These are phyloP conservation scores for Stenoptilia bipunctidactyla DNA, from an alignment of 2,888 invertebrate genomes.

Conservation along the genomic window DNA sequence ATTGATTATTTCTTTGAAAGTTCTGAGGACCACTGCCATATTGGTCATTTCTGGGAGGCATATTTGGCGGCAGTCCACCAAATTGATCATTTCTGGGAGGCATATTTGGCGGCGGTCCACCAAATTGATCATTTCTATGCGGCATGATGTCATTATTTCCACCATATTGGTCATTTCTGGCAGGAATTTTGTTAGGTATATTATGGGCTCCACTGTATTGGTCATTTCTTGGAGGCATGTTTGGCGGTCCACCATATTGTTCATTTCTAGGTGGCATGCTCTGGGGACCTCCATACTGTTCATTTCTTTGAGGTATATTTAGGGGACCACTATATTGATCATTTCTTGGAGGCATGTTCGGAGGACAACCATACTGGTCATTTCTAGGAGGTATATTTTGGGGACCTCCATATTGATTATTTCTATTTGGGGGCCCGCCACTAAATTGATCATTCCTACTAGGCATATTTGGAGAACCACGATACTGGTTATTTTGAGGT, in stretches of 20 bases:
- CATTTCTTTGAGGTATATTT: slow-evolving; percentile 18
- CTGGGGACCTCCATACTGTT: slow-evolving; percentile 22
- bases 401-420: slow-evolving; percentile 29
- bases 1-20: slow-evolving; percentile 2
- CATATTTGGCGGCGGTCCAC: slow-evolving; percentile 14
- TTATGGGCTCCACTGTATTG: not conserved
- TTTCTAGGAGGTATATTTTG: slow-evolving; percentile 16
- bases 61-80: not conserved
- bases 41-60: slow-evolving; percentile 8
- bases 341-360: slow-evolving; percentile 14
- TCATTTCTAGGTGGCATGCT: slow-evolving; percentile 26
- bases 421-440: slow-evolving; percentile 28
- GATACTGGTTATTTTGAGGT: slow-evolving; percentile 18
- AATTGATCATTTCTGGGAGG: slow-evolving; percentile 10
- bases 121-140: slow-evolving; percentile 25
- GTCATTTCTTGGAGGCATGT: slow-evolving; percentile 14
- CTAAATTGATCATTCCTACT: slow-evolving; percentile 6
- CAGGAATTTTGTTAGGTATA: slow-evolving; percentile 18
- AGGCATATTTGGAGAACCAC: slow-evolving; percentile 4
- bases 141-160: slow-evolving; percentile 26
- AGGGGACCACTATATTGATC: slow-evolving; percentile 21
- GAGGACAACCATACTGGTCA: not conserved
- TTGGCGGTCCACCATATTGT: slow-evolving; percentile 18
- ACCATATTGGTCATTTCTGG: slow-evolving; percentile 24
- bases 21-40: slow-evolving; percentile 28